Base-by-base conservation (phyloP, 2,797 vertebrate genomes). In the Pogonophryne albipinna region DNA sequence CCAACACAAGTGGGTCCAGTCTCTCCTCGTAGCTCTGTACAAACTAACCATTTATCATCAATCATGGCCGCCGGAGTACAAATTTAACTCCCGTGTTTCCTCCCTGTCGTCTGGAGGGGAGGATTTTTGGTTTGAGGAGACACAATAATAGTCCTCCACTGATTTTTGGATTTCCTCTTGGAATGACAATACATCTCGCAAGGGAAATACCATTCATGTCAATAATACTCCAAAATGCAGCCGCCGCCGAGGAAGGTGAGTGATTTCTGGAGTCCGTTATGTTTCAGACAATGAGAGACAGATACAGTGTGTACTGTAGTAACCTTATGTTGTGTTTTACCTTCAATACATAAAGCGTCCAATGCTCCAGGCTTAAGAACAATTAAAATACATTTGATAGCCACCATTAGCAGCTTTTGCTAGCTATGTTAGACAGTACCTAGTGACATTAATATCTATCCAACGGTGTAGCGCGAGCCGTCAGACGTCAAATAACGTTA, bases 241-340 rank as follows among this genome's bases (percentile, higher is more conserved):
- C 97, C 97, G 85, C 97, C 97, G 93, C 97, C 97, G 95, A 97
- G 97, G 95, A 98, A 98, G 97, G 97, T 98, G 95, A 95, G 96
- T 89, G 80, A 82, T 88, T 66, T 76, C 71, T 56, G 20, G 71
- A 60, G 59, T 78, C 91, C 84, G 85, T 90, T 91, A 91, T 91
- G 84, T 91, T 81, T 71, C 49, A 71, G 68, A 89, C 89, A 87
- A 80, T 85, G 86, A 89, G 87, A 75, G 49, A 56, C 62, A 66
- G 68, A 62, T 66, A 80, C 74, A 50, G 71, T 56, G 72, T 20
- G 72, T 23, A 23, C 23, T 23, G 23, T 27, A n/a, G 52, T 74
- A 66, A 82, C 69, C 34, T 56, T 10, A 74, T 17, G 57, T 11
- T 66, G 76, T 76, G 47, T 56, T 68, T 71, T 31, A 60, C 47